These are phyloP conservation scores for Trichacis sp. DNA, from an alignment of 2,888 invertebrate species.

Conservation along the genomic window DNA sequence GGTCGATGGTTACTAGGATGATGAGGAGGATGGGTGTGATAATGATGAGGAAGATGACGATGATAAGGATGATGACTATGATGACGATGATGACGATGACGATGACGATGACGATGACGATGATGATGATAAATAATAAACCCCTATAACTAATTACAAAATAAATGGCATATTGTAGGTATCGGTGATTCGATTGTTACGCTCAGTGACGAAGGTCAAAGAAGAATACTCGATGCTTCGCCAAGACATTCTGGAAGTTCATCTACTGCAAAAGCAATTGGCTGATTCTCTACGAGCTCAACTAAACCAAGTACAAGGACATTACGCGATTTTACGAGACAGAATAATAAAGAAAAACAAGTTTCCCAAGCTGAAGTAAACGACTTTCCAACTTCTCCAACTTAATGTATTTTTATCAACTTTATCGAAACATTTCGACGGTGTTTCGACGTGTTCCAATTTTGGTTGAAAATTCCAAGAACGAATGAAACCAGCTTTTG, in stretches of 20 bases:
- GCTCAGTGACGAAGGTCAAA: constrained; percentile 80
- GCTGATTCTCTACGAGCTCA: constrained; percentile 81
- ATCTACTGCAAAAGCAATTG: constrained; percentile 83
- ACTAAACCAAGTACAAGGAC: constrained; percentile 79
- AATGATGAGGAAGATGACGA: too few relatives aligned
- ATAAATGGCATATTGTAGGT: constrained; percentile 70
- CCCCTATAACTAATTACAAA: constrained; percentile 4
- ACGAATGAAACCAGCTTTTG: too few relatives aligned
- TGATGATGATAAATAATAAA: too few relatives aligned
- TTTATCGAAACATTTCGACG: too few relatives aligned
- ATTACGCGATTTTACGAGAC: constrained; percentile 80
- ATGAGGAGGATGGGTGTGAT: too few relatives aligned
- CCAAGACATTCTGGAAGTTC: constrained; percentile 83
- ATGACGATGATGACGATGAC: too few relatives aligned
- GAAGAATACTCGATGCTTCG: constrained; percentile 84
- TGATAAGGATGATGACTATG: too few relatives aligned
- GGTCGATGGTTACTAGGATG: too few relatives aligned
- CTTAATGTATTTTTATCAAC: background rate
- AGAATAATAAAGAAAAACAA: constrained; percentile 73
- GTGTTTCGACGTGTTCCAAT: too few relatives aligned
- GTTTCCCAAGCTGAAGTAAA: constrained; percentile 57
- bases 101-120: too few relatives aligned
- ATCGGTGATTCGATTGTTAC: constrained; percentile 80
- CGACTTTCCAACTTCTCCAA: constrained; percentile 4
- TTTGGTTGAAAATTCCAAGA: background rate